These are phyloP conservation scores for Melanargia galathea DNA, from an alignment of 2,888 invertebrate species.

Conservation along the genomic window DNA sequence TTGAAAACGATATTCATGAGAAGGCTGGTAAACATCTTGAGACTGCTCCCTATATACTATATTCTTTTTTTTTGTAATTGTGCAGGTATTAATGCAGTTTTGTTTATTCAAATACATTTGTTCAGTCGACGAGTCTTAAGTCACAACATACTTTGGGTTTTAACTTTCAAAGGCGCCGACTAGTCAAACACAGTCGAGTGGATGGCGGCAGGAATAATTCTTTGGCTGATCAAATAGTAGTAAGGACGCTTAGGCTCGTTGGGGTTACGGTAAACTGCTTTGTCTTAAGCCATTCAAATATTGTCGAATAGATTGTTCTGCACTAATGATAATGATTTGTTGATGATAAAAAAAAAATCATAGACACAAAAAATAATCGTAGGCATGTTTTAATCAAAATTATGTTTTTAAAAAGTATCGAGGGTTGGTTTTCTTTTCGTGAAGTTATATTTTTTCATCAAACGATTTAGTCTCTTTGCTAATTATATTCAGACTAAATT, in stretches of 20 bases:
- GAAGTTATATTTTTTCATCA: too few species aligned
- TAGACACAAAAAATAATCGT: not conserved
- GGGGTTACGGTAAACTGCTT: slow-evolving; percentile 68
- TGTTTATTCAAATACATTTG: slow-evolving; percentile 72
- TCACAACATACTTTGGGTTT: slow-evolving; percentile 81
- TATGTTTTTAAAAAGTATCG: not conserved
- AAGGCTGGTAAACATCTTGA: slow-evolving; percentile 61
- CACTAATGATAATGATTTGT: slow-evolving; percentile 20
- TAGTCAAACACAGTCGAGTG: slow-evolving; percentile 72
- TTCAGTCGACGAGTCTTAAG: slow-evolving; percentile 74
- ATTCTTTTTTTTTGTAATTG: slow-evolving; percentile 67
- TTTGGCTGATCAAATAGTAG: slow-evolving; percentile 69
- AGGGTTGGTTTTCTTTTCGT: not conserved
- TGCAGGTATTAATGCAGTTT: slow-evolving; percentile 71
- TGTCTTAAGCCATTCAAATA: slow-evolving; percentile 56
- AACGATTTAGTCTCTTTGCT: not conserved
- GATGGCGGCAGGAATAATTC: slow-evolving; percentile 67
- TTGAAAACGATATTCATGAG: slow-evolving; percentile 57
- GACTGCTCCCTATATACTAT: slow-evolving; percentile 75
- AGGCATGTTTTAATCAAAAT: not conserved
- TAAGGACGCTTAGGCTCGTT: slow-evolving; percentile 53
- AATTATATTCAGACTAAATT: not conserved
- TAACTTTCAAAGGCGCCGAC: slow-evolving; percentile 80
- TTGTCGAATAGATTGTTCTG: slow-evolving; percentile 27
- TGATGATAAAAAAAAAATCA: not conserved